Conservation (phyloP, 2,797 vertebrate species). For the Gymnoscopelus microlampas region DNA sequence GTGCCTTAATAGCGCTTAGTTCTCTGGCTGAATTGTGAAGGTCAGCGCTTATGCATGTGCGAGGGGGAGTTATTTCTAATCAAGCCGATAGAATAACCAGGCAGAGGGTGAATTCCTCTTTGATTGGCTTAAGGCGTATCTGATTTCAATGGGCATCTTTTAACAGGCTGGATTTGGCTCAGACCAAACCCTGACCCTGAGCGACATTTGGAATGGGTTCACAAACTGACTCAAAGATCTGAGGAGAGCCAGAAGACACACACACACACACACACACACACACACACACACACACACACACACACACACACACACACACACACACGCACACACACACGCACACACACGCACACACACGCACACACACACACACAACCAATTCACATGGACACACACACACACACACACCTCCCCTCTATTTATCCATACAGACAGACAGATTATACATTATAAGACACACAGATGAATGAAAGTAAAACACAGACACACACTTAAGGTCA, state of each 20-base stretch:
- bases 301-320: slow-evolving; percentile 18
- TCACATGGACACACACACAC: background rate
- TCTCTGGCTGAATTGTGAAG: slow-evolving; percentile 53
- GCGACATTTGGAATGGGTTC: slow-evolving; percentile 81
- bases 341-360: background rate
- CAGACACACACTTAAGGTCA: background rate
- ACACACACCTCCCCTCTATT: background rate
- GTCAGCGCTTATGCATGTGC: slow-evolving; percentile 61
- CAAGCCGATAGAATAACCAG: slow-evolving; percentile 72
- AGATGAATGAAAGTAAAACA: background rate
- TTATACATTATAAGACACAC: too few relatives aligned
- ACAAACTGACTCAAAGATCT: slow-evolving; percentile 80
- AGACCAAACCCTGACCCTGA: slow-evolving; percentile 71
- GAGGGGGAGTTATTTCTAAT: slow-evolving; percentile 77
- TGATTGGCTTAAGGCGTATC: slow-evolving; percentile 79
- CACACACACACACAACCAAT: background rate
- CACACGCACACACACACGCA: slow-evolving; percentile 8
- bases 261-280: slow-evolving; percentile 24
- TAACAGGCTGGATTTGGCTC: slow-evolving; percentile 79
- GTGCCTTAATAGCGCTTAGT: background rate
- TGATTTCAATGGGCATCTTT: slow-evolving; percentile 82
- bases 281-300: slow-evolving; percentile 10
- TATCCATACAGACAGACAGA: too few relatives aligned
- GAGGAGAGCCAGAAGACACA: slow-evolving; percentile 71
- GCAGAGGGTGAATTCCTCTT: slow-evolving; percentile 72